Evolutionary conservation across 2,888 invertebrate genomes (phyloP).

Genomic region (Microchrysa polita): DNA sequence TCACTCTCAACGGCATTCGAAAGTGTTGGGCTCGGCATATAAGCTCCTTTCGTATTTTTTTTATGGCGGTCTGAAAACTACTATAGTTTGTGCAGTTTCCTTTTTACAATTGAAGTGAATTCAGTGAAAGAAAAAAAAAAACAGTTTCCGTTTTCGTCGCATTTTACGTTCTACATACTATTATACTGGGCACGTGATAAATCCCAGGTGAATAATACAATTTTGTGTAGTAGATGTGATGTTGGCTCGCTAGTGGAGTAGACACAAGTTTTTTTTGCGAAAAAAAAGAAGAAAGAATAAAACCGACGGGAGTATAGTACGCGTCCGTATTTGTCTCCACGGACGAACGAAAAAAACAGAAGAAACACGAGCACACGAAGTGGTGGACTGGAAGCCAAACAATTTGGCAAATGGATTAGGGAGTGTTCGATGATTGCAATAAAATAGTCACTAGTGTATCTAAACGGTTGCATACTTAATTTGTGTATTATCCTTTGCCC

Average conservation of each 20-base stretch:
- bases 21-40: slow-evolving; percentile 40
- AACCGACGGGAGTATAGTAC: not conserved
- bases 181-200: not conserved
- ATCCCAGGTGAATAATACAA: slow-evolving; percentile 21
- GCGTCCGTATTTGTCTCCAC: not conserved
- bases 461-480: too few species aligned
- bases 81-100: not conserved
- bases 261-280: not conserved
- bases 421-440: slow-evolving; percentile 37
- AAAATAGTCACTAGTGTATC: too few species aligned
- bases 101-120: slow-evolving; percentile 14
- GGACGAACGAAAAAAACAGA: not conserved
- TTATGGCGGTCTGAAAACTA: slow-evolving; percentile 30
- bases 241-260: not conserved
- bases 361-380: slow-evolving; percentile 26
- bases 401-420: slow-evolving; percentile 38
- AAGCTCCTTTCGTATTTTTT: slow-evolving; percentile 29
- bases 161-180: too few species aligned
- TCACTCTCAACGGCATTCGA: slow-evolving; percentile 32
- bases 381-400: slow-evolving; percentile 35
- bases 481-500: too few species aligned
- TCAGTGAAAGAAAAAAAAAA: slow-evolving; percentile 10
- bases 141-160: not conserved
- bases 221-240: not conserved
- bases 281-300: too few species aligned